phyloP scores from a whole-genome alignment of 2,797 vertebrate species.

The Pipistrellus kuhlii region DNA sequence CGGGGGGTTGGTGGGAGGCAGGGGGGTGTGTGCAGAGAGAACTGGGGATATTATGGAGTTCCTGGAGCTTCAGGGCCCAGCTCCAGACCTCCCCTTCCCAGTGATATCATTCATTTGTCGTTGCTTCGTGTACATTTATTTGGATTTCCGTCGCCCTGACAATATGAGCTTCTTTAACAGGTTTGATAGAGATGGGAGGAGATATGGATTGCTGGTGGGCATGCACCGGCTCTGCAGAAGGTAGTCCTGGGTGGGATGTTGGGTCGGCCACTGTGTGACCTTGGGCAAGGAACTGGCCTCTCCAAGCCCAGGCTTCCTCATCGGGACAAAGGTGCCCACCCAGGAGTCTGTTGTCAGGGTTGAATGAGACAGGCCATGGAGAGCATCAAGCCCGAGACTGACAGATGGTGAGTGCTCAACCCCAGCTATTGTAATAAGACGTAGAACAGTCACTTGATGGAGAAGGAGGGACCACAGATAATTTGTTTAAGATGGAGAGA shows the following conservation, averaged over 20 bases:
- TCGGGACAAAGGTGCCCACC: neutral
- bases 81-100: neutral
- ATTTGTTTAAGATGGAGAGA: neutral
- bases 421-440: neutral
- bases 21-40: neutral
- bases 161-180: neutral
- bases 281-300: neutral
- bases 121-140: neutral
- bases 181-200: neutral
- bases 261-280: neutral
- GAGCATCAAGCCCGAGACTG: neutral
- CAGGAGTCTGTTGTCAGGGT: neutral
- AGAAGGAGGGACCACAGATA: neutral
- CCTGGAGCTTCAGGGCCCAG: neutral
- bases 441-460: neutral
- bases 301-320: neutral
- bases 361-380: neutral
- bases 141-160: conserved; percentile 11
- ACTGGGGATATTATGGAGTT: neutral
- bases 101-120: neutral
- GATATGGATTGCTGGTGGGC: neutral
- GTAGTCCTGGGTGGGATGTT: neutral
- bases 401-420: neutral
- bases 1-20: neutral
- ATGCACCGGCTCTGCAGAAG: neutral